Conservation (phyloP, 2,797 vertebrate genomes). For the Phrynocephalus forsythii region DNA sequence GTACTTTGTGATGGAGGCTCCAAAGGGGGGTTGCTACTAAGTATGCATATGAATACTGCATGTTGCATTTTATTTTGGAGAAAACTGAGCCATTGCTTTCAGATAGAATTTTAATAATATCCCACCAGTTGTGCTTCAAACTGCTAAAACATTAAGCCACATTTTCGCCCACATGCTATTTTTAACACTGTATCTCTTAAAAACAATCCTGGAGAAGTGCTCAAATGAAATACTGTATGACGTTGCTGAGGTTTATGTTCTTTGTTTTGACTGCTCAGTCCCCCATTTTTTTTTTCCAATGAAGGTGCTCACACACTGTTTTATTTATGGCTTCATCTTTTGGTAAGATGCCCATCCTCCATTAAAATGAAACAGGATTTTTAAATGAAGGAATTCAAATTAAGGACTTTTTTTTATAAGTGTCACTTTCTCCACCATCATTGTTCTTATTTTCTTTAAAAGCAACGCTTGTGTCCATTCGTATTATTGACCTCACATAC, state of each 20-base stretch:
- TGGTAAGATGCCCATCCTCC: conserved; percentile 65
- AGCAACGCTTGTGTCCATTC: conserved; percentile 76
- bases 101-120: conserved; percentile 63
- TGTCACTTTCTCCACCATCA: conserved; percentile 71
- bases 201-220: conserved; percentile 39
- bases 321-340: conserved; percentile 65
- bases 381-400: conserved; percentile 56
- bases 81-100: conserved; percentile 43
- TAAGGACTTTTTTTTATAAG: conserved; percentile 66
- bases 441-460: conserved; percentile 23
- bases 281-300: conserved; percentile 53
- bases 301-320: conserved; percentile 70
- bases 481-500: conserved; percentile 80
- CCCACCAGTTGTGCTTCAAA: conserved; percentile 58
- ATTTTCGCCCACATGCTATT: conserved; percentile 52
- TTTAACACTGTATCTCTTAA: conserved; percentile 31
- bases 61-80: conserved; percentile 42
- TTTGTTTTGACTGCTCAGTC: conserved; percentile 53
- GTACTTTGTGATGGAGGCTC: too few species aligned
- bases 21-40: not conserved
- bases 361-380: conserved; percentile 58
- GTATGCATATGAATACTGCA: conserved; percentile 15
- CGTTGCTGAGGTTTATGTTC: conserved; percentile 60
- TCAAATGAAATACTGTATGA: conserved; percentile 63
- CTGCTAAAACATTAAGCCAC: conserved; percentile 44